A percentile compares a stretch with the other conserved stretches of the same genome.
Conservation (phyloP, 2,888 invertebrate genomes). For the Aquatica leii region DNA sequence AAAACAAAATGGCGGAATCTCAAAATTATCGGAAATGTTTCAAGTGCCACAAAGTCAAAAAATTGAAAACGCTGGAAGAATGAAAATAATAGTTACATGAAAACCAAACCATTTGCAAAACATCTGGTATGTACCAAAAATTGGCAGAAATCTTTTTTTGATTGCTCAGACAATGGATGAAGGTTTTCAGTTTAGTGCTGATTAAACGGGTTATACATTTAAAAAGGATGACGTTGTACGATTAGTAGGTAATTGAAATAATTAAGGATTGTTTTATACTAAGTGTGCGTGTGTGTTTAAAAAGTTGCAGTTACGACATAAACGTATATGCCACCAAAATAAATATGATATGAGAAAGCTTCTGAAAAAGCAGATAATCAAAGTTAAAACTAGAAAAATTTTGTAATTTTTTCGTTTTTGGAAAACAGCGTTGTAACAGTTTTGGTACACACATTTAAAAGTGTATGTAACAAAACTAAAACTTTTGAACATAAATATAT, state of each 20-base stretch:
- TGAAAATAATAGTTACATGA: neutral
- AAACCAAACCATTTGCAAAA: neutral
- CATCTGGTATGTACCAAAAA: no score
- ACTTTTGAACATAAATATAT: slow-evolving; percentile 19
- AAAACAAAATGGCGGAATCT: neutral
- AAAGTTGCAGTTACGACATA: neutral
- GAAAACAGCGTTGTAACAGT: neutral
- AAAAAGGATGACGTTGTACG: no score
- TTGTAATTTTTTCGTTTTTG: neutral
- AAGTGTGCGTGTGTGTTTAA: neutral
- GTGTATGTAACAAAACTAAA: slow-evolving; percentile 34
- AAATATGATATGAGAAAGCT: neutral
- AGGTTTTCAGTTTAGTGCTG: slow-evolving; percentile 1
- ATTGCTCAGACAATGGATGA: neutral
- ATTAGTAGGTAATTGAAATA: neutral
- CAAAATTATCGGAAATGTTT: neutral
- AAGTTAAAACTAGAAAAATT: neutral
- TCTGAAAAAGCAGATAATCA: neutral
- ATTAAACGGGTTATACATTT: no score
- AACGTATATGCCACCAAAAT: no score
- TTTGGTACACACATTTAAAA: slow-evolving; percentile 20
- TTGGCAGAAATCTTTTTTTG: no score
- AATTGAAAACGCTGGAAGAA: neutral
- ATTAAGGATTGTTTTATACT: neutral
- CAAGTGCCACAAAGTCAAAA: neutral